These are phyloP conservation scores for Trididemnum nubilum DNA, from an alignment of 23 tunicate genomes.

Conservation along the genomic window DNA sequence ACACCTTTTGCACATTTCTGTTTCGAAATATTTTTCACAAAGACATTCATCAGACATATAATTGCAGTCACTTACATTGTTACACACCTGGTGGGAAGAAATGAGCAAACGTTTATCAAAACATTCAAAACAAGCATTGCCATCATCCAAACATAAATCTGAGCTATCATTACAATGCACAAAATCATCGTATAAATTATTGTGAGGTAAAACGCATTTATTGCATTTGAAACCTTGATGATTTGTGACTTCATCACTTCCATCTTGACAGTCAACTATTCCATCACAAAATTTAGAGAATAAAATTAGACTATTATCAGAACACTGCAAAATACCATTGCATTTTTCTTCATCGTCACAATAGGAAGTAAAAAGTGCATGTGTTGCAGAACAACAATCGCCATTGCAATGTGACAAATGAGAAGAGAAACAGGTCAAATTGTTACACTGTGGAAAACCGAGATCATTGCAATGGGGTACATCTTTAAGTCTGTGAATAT, in stretches of 20 bases:
- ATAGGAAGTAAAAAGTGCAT: no score
- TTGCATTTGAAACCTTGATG: slow-evolving; percentile 42
- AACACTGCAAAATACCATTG: not conserved
- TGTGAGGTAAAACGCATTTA: not conserved
- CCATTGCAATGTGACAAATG: no score
- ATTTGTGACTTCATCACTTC: slow-evolving; percentile 2
- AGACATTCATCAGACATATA: slow-evolving; percentile 57
- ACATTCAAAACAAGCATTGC: slow-evolving; percentile 26
- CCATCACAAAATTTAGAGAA: slow-evolving; percentile 22
- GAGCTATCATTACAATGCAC: slow-evolving; percentile 37
- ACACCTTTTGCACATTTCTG: not conserved
- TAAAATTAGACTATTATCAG: not conserved
- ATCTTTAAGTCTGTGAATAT: no score
- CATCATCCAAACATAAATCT: slow-evolving; percentile 21
- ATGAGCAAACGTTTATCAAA: slow-evolving; percentile 33
- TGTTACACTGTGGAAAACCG: no score
- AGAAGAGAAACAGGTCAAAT: no score
- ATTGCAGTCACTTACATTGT: slow-evolving; percentile 36
- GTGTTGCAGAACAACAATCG: no score
- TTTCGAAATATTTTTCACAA: no score
- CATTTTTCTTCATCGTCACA: no score
- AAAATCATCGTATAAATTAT: slow-evolving; percentile 21
- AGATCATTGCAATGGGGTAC: no score
- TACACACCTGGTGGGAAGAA: slow-evolving; percentile 34
- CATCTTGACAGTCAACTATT: slow-evolving; percentile 20